These are phyloP conservation scores for Rhinoraja longicauda DNA, from an alignment of 2,797 vertebrate genomes.

Conservation along the genomic window DNA sequence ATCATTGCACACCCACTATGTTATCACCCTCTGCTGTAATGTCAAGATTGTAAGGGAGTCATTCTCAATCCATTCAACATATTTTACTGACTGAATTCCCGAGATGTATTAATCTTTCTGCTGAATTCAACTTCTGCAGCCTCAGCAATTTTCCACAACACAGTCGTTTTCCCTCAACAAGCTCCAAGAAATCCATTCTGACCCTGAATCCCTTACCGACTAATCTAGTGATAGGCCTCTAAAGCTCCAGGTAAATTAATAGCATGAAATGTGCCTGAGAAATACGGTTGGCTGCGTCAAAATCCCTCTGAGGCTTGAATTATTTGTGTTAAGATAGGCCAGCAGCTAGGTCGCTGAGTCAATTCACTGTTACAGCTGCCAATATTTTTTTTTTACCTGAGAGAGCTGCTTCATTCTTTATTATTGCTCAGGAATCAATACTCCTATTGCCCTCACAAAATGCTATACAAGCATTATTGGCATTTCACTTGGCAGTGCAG, in stretches of 20 bases:
- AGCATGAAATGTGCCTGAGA: constrained; percentile 52
- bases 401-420: constrained; percentile 74
- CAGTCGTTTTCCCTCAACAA: constrained; percentile 48
- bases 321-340: constrained; percentile 72
- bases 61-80: background rate
- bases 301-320: constrained; percentile 63
- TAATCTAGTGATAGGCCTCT: constrained; percentile 53
- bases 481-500: constrained; percentile 79
- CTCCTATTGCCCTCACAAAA: constrained; percentile 86
- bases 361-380: constrained; percentile 73
- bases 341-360: constrained; percentile 60
- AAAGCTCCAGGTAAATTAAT: constrained; percentile 60
- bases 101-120: constrained; percentile 18
- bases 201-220: constrained; percentile 48
- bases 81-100: background rate
- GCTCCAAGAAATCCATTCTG: constrained; percentile 58
- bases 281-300: constrained; percentile 59
- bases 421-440: constrained; percentile 83
- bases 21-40: background rate
- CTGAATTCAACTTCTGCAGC: constrained; percentile 47
- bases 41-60: background rate
- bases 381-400: constrained; percentile 74
- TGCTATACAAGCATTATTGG: constrained; percentile 91
- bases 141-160: constrained; percentile 44
- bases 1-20: background rate